phyloP scores from a whole-genome alignment of 2,888 invertebrate species.

The Polymixis flavicincta region DNA sequence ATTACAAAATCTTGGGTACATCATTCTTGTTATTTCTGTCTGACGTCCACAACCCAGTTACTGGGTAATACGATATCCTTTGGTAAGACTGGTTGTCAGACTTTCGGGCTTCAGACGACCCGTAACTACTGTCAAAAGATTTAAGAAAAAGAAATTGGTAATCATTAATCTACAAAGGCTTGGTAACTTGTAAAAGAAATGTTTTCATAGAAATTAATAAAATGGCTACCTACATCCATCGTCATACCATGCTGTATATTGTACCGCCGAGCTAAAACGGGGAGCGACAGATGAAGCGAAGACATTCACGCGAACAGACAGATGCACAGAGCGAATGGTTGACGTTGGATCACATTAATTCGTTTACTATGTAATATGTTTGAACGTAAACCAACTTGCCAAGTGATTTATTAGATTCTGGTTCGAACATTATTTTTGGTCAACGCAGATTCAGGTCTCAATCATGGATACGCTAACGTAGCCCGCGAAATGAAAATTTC shows the following conservation, averaged over 20 bases:
- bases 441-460: background rate
- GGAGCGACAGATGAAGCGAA: constrained; percentile 42
- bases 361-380: constrained; percentile 5
- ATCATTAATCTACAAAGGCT: background rate
- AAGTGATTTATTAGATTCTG: background rate
- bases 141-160: background rate
- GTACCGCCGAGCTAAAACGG: constrained; percentile 14
- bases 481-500: no score
- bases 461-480: background rate
- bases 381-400: constrained; percentile 1
- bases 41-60: no score
- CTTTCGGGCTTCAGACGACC: no score
- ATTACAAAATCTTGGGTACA: no score
- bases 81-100: no score
- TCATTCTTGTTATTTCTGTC: no score
- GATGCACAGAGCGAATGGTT: constrained; percentile 55
- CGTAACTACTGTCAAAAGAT: background rate
- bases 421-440: background rate
- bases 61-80: no score
- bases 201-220: background rate
- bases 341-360: constrained; percentile 63
- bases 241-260: constrained; percentile 17
- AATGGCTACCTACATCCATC: background rate
- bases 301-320: constrained; percentile 52
- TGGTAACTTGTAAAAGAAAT: background rate